Evolutionary conservation across 2,113 vertebrate genomes (phyloP).

Genomic region (Sylvietta virens): DNA sequence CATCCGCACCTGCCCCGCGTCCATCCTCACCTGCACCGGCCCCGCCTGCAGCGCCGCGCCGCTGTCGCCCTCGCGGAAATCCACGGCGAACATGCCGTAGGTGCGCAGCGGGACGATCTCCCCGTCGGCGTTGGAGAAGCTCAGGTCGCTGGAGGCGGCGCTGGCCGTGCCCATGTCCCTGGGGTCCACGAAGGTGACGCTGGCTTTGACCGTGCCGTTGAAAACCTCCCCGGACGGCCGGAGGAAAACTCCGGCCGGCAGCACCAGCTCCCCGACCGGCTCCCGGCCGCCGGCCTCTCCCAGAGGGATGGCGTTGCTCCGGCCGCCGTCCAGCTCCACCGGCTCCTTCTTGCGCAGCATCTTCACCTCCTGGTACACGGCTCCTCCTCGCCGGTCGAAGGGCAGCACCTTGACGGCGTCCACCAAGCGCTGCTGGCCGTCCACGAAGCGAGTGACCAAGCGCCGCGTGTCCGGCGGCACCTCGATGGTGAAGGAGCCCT

Average conservation of each 20-base stretch:
- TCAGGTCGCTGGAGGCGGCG: slow-evolving; percentile 88
- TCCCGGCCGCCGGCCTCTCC: slow-evolving; percentile 76
- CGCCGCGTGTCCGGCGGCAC: slow-evolving; percentile 78
- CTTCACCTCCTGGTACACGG: slow-evolving; percentile 90
- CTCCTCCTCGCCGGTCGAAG: slow-evolving; percentile 83
- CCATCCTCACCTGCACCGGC: slow-evolving; percentile 82
- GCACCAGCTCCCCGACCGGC: slow-evolving; percentile 84
- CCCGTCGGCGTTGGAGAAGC: slow-evolving; percentile 83
- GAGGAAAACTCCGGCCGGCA: slow-evolving; percentile 83
- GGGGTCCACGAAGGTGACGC: slow-evolving; percentile 92
- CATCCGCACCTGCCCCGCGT: slow-evolving; percentile 85
- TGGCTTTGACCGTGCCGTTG: slow-evolving; percentile 84
- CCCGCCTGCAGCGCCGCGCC: slow-evolving; percentile 76
- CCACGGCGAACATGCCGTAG: slow-evolving; percentile 94
- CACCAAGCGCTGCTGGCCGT: slow-evolving; percentile 78
- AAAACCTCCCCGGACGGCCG: slow-evolving; percentile 81
- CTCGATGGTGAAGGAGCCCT: slow-evolving; percentile 90
- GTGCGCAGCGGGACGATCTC: slow-evolving; percentile 87
- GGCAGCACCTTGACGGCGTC: slow-evolving; percentile 89
- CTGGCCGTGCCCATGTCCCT: slow-evolving; percentile 81
- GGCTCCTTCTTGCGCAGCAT: slow-evolving; percentile 84
- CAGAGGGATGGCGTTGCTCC: slow-evolving; percentile 77
- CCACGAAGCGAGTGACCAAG: slow-evolving; percentile 87
- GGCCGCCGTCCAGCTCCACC: slow-evolving; percentile 76
- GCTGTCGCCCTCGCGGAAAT: slow-evolving; percentile 82